phyloP scores from a whole-genome alignment of 2,888 invertebrate genomes.

The Chrysotoxum bicinctum region DNA sequence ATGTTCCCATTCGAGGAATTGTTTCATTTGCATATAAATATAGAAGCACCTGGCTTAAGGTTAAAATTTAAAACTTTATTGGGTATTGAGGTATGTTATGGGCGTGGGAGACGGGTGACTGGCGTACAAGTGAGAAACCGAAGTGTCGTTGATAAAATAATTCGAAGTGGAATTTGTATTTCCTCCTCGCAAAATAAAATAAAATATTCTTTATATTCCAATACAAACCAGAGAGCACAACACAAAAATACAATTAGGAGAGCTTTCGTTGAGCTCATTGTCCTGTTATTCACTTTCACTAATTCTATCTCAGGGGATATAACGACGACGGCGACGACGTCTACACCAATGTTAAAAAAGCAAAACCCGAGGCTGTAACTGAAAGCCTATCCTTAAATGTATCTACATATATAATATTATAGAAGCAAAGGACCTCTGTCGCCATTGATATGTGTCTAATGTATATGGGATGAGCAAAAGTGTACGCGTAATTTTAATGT shows the following conservation, averaged over 20 bases:
- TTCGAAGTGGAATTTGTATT: slow-evolving; percentile 15
- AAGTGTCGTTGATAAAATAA: slow-evolving; percentile 20
- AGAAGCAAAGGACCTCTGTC: neutral
- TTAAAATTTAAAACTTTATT: slow-evolving; percentile 32
- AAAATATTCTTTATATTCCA: slow-evolving; percentile 27
- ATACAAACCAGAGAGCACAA: slow-evolving; percentile 1
- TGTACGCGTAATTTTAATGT: slow-evolving; percentile 24
- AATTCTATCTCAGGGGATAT: slow-evolving; percentile 17
- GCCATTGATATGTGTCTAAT: neutral
- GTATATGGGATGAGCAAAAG: neutral
- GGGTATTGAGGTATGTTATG: neutral
- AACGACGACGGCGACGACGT: neutral
- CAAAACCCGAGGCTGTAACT: slow-evolving; percentile 11
- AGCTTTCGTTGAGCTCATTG: slow-evolving; percentile 23
- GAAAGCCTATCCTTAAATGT: neutral
- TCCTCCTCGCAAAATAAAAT: neutral
- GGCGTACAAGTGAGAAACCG: neutral
- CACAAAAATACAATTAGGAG: slow-evolving; percentile 45
- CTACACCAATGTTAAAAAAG: neutral
- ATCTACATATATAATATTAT: neutral
- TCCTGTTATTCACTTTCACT: slow-evolving; percentile 20
- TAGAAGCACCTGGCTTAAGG: slow-evolving; percentile 39
- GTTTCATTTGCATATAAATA: slow-evolving; percentile 52
- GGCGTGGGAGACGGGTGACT: neutral
- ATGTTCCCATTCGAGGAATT: slow-evolving; percentile 13